phyloP scores from a whole-genome alignment of 2,113 vertebrate genomes.

The Gymnarchus niloticus region DNA sequence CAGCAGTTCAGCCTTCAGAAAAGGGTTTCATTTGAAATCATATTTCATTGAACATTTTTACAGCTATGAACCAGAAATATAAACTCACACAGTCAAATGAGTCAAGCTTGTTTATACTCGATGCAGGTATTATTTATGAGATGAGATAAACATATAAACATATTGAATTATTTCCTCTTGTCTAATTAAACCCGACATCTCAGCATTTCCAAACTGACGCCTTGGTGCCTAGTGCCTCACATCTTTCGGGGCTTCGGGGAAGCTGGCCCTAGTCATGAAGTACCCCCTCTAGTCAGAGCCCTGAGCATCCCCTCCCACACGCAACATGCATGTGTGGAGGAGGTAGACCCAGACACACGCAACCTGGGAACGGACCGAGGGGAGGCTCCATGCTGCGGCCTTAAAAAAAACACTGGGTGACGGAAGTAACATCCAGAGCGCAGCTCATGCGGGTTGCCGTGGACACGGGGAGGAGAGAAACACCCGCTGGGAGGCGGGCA shows the following conservation, averaged over 20 bases:
- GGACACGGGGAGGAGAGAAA: slow-evolving; percentile 2
- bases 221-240: too few species aligned
- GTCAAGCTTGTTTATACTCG: background rate
- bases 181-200: background rate
- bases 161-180: background rate
- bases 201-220: background rate
- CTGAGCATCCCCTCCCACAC: background rate
- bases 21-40: background rate
- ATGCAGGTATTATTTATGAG: background rate
- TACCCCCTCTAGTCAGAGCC: slow-evolving; percentile 3
- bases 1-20: background rate
- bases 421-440: slow-evolving; percentile 12
- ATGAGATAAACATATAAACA: background rate
- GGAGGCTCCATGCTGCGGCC: slow-evolving; percentile 20
- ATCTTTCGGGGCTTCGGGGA: too few species aligned
- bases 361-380: background rate
- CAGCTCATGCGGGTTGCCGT: slow-evolving; percentile 1
- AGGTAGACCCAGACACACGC: background rate
- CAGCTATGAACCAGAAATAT: background rate
- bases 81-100: background rate
- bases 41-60: background rate
- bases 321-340: background rate
- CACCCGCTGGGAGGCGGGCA: background rate
- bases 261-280: background rate
- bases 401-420: background rate